Base-by-base conservation (phyloP, 1,140 invertebrate species). In the Euglossa dilemma region DNA sequence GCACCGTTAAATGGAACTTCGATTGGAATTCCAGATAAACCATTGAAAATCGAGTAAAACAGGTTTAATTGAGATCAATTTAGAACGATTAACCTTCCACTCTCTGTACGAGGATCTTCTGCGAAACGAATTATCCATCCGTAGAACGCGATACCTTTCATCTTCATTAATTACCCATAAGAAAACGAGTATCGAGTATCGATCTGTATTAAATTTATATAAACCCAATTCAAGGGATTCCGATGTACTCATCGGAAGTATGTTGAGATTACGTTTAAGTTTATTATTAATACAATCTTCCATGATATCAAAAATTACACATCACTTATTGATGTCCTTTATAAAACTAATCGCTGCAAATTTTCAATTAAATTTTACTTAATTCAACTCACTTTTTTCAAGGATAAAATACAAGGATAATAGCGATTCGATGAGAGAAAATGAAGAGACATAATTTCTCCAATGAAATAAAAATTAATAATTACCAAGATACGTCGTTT, bases 1-100 rank as follows among this genome's bases (percentile, higher is more conserved):
- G 59, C 36, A 57, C 20, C 71, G 45, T 56, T 59, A 59, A 71
- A 61, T 23, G n/a, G 43, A 50, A 61, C 61, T 61, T 74, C 57
- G 6, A 47, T 28, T 63, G 16, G 23, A 75, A 75, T 74, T 43
- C 43, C 47, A 63, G 59, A n/a, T 73, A 73, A 73, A 45, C 54
- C 57, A 25, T 28, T 9, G n/a, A n/a, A n/a, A n/a, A n/a, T n/a
- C n/a, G n/a, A n/a, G 45, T 28, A 50, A 36, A 63, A 63, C 73
- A 20, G n/a, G 25, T 75, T 45, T 28, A 43, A 75, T 75, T 75
- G 45, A 50, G 63, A 63, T 61, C 43, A 75, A 50, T 75, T 63
- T 28, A 28, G 45, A 50, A 75, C 36, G 71, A 59, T 73, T 73
- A 75, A 63, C 43, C 67, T 52, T 52, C n/a, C 50, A 25, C 12